Percentiles rank a stretch among this genome's conserved stretches.
Conservation (phyloP, 2,113 vertebrate genomes). For the Cephalopholis sonnerati region DNA sequence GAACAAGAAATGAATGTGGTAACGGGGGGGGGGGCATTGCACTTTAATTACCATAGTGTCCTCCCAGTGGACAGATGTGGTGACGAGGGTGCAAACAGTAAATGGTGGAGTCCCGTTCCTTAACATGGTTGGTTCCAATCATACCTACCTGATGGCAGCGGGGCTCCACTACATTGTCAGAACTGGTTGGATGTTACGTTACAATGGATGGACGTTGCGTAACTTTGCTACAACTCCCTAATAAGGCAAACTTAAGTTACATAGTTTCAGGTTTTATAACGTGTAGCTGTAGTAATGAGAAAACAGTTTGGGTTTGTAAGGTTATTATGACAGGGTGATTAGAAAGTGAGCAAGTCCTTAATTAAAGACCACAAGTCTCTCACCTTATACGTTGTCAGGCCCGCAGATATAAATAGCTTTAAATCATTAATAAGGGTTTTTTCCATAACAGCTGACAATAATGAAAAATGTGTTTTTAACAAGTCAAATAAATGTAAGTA, state of each 20-base stretch:
- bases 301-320: background rate
- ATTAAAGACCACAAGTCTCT: background rate
- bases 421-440: background rate
- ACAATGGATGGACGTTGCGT: background rate
- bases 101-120: slow-evolving; percentile 21
- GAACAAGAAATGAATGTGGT: background rate
- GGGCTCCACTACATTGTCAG: slow-evolving; percentile 23
- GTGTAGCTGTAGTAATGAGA: background rate
- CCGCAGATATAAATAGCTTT: background rate
- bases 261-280: background rate
- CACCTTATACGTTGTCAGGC: background rate
- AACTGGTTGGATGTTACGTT: background rate
- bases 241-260: background rate
- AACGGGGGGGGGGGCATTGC: too few species aligned
- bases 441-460: background rate
- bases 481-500: background rate
- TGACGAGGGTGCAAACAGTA: slow-evolving; percentile 79
- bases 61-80: slow-evolving; percentile 66
- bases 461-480: background rate
- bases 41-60: slow-evolving; percentile 75
- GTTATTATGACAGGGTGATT: background rate
- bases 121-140: background rate
- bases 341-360: background rate
- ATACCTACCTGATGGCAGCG: background rate
- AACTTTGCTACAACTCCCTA: background rate